Evolutionary conservation across 1,140 invertebrate genomes (phyloP).

Genomic region (Drosophila sechellia): DNA sequence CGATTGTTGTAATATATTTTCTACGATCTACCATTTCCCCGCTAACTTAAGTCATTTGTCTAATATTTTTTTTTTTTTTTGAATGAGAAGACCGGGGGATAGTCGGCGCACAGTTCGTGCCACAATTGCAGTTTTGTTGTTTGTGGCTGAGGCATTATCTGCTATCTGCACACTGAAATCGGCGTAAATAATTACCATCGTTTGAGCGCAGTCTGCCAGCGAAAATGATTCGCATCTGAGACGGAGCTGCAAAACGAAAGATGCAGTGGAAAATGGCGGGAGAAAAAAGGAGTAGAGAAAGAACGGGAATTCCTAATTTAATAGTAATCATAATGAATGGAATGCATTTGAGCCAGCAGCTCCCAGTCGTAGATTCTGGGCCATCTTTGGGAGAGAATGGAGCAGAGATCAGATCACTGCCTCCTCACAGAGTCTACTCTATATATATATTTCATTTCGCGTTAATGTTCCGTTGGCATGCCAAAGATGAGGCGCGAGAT

Average conservation of each 20-base stretch:
- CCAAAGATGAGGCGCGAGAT: constrained; percentile 27
- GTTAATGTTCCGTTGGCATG: constrained; percentile 40
- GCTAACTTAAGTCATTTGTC: constrained; percentile 42
- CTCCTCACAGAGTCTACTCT: background rate
- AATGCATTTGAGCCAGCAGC: constrained; percentile 50
- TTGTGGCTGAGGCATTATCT: constrained; percentile 44
- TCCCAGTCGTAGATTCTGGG: constrained; percentile 38
- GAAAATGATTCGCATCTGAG: constrained; percentile 48
- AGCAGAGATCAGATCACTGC: constrained; percentile 1
- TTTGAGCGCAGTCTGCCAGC: constrained; percentile 34
- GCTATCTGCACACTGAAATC: constrained; percentile 55
- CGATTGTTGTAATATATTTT: constrained; percentile 43
- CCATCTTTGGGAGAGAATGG: constrained; percentile 29
- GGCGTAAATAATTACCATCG: constrained; percentile 63
- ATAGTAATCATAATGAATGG: constrained; percentile 66
- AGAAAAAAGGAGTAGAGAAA: constrained; percentile 28
- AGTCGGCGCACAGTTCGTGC: constrained; percentile 38
- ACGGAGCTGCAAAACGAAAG: constrained; percentile 38
- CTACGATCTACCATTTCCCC: constrained; percentile 33
- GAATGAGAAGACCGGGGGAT: background rate
- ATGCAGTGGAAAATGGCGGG: constrained; percentile 26
- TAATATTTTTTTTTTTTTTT: constrained; percentile 30
- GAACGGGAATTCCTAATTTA: constrained; percentile 65
- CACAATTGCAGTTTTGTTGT: constrained; percentile 19
- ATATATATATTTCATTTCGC: constrained; percentile 28